Evolutionary conservation across 2,113 vertebrate genomes (phyloP), one percentile per base, ranked within the genome.

Genomic region (Nannobrachium achirus): DNA sequence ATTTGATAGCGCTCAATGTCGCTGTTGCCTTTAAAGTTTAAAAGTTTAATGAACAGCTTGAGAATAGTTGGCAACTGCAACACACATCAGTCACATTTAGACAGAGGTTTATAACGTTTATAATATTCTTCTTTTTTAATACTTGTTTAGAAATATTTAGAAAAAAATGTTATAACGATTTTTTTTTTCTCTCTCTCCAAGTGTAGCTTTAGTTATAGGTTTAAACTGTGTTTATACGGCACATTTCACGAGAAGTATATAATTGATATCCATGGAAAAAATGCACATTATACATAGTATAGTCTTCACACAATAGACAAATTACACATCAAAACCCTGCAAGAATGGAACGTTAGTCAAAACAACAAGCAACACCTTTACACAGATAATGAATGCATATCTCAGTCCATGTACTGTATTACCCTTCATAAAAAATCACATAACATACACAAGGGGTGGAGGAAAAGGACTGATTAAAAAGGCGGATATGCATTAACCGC

Each of bases 21-120:
- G 93, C 96, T 99, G 95, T 96, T 97, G 91, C 96, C 97, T 99
- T 98, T 96, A 94, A 98, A 97, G 94, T 99, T 98, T 95, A 94
- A 96, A 93, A 96, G 94, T 98, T 97, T 97, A 96, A 97, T 95
- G 97, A 95, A 98, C 92, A 98, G 93, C 93, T 97, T 98, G 94
- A 98, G 92, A n/a, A 94, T 95, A 94, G 85, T 87, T 51, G 86
- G 89, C 89, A 87, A 86, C 75, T 80, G 90, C 88, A 87, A 89
- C 86, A 93, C 75, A 92, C 87, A 92, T 84, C 85, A 91, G 40
- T 67, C 74, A 92, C 83, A 90, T 92, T 92, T 92, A 92, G 80
- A 92, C 88, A 91, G 71, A 84, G 81, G 82, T 92, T 93, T 92
- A 92, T 83, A 42, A 81, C 10, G 71, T 60, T 64, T 33, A 33